Evolutionary conservation across 2,888 invertebrate species (phyloP), one percentile per base, ranked within the genome.

Genomic region (Strigamia maritima): DNA sequence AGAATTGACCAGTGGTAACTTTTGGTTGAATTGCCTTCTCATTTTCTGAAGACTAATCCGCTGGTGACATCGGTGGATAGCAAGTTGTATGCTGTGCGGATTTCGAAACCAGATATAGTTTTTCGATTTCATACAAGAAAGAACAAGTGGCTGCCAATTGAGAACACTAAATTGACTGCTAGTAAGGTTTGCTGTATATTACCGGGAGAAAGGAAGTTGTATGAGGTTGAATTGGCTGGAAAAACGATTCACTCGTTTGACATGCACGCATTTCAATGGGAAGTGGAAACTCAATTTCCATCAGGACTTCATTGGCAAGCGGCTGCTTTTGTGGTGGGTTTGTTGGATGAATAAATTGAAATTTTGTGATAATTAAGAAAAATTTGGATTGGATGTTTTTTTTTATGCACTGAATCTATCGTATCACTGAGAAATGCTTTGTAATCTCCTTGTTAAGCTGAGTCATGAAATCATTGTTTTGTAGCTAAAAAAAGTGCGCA

Each of bases 221-320:
- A 77, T 22, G 77, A 54, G 10, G 26, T 60, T 10, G 49, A 26
- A 14, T n/a, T 60, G n/a, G 40, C 35, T 26, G 77, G 54, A 12
- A 77, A 31, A 26, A 26, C 35, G 8, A 77, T 77, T 6, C 26
- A 54, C 26, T 19, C 60, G 8, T 77, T 77, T 54, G 54, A 77
- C 26, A 44, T 77, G 49, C 77, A 77, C 49, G 28, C 77, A 12
- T 77, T 44, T 38, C 77, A 77, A 16, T 77, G 77, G 77, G 54
- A 26, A 19, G 60, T 77, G 12, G 77, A 77, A 60, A 54, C 24
- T 10, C 54, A 77, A 2, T 60, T 77, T 26, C 77, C 77, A 54
- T 2, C 40, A 1, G 77, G 49, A 4, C 22, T 77, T 4, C 19
- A 49, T 6, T 77, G 77, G 77, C 40, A 26, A 26, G 54, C 26